Base-by-base conservation (phyloP, 2,888 invertebrate genomes). In the Penaeus monodon region DNA sequence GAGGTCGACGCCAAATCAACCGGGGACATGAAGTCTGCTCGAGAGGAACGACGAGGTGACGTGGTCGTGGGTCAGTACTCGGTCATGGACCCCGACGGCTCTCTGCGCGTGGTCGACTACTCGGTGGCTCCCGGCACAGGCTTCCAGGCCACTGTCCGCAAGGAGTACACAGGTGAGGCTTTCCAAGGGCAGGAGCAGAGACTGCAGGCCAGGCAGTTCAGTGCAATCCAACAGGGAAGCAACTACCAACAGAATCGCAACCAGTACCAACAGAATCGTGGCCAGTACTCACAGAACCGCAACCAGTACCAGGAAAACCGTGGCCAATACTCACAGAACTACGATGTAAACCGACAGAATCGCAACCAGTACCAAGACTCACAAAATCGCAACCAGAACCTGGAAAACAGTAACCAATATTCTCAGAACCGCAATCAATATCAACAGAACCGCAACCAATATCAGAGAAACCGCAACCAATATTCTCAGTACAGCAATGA, bases 11-110 rank as follows among this genome's bases (percentile, higher is more conserved):
- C 80, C 17, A 44, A 20, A 10, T 85, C 85, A 2, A 85, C 80
- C 29, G 80, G 80, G 29, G 85, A 85, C 74, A 79, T 29, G 64
- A 80, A 80, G 80, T 44, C 80, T 33, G 80, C 80, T 8, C 70
- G 85, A 29, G 85, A 85, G 65, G 85, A 85, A 49, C 85, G 85
- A 65, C 85, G 80, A 10, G 85, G 85, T 20, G 74, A 85, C 80
- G 29, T 70, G 20, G 85, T 85, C 20, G 68, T 78, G 73, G 85
- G 85, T 1, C 85, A 85, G 81, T 85, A 85, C 80, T 64, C 66
- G 8, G 79, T 85, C 27, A 57, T 80, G 64, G 85, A 85, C 44
- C 85, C 85, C 44, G 80, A 85, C 65, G 85, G 85, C 3, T 63
- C 80, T 49, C 57, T 73, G 38, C 80, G 80, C 8, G 64, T 64